Conservation (phyloP, 1,140 invertebrate genomes). For the Dufourea novaeangliae region DNA sequence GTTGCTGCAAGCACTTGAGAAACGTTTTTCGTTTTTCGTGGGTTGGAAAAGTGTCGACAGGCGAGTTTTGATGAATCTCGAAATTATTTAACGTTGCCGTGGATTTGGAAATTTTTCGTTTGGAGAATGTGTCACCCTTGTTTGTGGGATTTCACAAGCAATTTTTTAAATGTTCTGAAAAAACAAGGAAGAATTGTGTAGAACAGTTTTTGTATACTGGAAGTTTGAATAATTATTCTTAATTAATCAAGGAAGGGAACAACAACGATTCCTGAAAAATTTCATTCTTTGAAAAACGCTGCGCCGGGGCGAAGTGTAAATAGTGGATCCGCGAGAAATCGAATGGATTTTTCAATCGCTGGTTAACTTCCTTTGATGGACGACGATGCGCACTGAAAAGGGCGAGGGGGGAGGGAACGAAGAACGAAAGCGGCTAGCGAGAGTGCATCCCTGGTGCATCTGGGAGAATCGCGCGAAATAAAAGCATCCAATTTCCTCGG, state of each 20-base stretch:
- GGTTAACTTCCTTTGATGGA: slow-evolving; percentile 46
- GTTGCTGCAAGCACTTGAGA: too few species aligned
- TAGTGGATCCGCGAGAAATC: slow-evolving; percentile 29
- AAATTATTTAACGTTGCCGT: neutral
- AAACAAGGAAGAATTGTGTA: too few species aligned
- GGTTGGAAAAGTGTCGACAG: too few species aligned
- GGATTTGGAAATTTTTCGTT: too few species aligned
- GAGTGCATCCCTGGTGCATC: slow-evolving; percentile 37
- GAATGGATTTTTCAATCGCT: slow-evolving; percentile 50
- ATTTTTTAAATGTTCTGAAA: too few species aligned
- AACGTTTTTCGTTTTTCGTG: too few species aligned
- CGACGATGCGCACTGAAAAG: slow-evolving; percentile 13
- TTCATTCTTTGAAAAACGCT: slow-evolving; percentile 10
- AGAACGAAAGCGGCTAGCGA: neutral
- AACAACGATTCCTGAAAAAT: slow-evolving; percentile 8
- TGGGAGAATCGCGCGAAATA: slow-evolving; percentile 61
- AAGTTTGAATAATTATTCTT: too few species aligned
- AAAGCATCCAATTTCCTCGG: slow-evolving; percentile 65
- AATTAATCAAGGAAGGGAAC: too few species aligned
- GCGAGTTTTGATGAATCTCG: neutral
- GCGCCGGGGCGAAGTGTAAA: slow-evolving; percentile 6
- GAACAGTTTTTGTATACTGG: too few species aligned
- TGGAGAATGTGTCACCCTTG: too few species aligned
- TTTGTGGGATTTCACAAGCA: too few species aligned
- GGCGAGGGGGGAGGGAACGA: too few species aligned